Evolutionary conservation across 1,140 invertebrate genomes (phyloP), one percentile per base, ranked within the genome.

Genomic region (Monomorium pharaonis): DNA sequence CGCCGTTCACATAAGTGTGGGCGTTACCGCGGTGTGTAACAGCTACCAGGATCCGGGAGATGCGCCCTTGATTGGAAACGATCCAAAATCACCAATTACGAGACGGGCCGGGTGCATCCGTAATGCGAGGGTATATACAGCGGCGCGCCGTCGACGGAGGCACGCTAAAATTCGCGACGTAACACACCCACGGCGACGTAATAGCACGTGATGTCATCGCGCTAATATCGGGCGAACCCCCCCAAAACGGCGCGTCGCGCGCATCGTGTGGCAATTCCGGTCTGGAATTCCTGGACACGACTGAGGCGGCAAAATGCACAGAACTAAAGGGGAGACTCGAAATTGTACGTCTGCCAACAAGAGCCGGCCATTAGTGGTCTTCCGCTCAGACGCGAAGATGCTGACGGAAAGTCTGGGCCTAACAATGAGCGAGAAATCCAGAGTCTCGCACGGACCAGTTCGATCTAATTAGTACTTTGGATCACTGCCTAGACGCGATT

Each of bases 161-260:
- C 51, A 90, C 6, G 44, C 77, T 83, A 90, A 89, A 91, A 89
- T 78, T 76, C 75, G n/a, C n/a, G 77, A 89, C 65, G 84, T 89
- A 91, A 89, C 76, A 88, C 70, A 84, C 24, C 24, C 63, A 44
- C 21, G n/a, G 3, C 37, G 62, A 47, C 27, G 63, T 67, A 67
- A 67, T 67, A n/a, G 86, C 72, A 84, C 88, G 89, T 91, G 90
- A 94, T 92, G 90, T 92, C 87, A 88, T 87, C 88, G 92, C 89
- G 91, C 88, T 88, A 91, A 91, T 90, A 90, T 90, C 85, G 88
- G 87, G 67, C 84, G 63, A 67, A 56, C 65, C 56, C 81, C 77
- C 84, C 24, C 27, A 27, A 3, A 7, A 7, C 60, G 54, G 51
- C 58, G 30, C 65, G 80, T 85, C 85, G 18, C 56, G 30, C 44